Evolutionary conservation across 2,888 invertebrate species (phyloP).

Genomic region (Acleris cristana): DNA sequence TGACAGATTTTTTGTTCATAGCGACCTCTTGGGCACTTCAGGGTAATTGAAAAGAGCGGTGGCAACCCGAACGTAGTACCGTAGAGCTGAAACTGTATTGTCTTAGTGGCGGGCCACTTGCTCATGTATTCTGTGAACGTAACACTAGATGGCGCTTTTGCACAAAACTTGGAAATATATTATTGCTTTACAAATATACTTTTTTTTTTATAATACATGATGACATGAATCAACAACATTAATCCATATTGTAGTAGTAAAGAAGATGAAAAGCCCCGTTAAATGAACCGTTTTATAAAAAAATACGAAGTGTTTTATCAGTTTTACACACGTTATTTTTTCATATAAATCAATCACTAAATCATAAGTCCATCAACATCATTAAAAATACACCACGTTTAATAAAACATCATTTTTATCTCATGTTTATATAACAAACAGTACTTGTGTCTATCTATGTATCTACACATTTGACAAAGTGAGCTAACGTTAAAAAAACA

Average conservation of each 20-base stretch:
- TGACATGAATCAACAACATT: too few relatives aligned
- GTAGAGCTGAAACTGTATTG: not conserved
- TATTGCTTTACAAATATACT: too few relatives aligned
- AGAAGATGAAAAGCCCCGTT: too few relatives aligned
- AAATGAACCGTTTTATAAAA: too few relatives aligned
- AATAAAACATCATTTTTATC: not conserved
- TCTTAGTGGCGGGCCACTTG: not conserved
- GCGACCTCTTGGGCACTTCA: constrained; percentile 15
- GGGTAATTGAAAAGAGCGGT: not conserved
- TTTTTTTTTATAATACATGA: too few relatives aligned
- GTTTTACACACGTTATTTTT: too few relatives aligned
- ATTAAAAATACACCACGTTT: not conserved
- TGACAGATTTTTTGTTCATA: not conserved
- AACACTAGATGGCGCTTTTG: constrained; percentile 8
- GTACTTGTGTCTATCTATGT: too few relatives aligned
- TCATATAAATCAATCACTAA: too few relatives aligned
- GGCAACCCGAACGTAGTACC: not conserved
- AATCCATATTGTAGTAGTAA: too few relatives aligned
- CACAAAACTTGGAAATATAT: not conserved
- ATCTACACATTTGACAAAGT: constrained; percentile 38
- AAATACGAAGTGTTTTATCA: too few relatives aligned
- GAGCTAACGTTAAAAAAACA: constrained; percentile 45
- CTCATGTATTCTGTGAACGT: not conserved
- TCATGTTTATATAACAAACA: too few relatives aligned
- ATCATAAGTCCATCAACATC: not conserved